Percentiles rank a stretch among this genome's conserved stretches.
phyloP scores from a whole-genome alignment of 2,797 vertebrate species.

The Apogon talboti region DNA sequence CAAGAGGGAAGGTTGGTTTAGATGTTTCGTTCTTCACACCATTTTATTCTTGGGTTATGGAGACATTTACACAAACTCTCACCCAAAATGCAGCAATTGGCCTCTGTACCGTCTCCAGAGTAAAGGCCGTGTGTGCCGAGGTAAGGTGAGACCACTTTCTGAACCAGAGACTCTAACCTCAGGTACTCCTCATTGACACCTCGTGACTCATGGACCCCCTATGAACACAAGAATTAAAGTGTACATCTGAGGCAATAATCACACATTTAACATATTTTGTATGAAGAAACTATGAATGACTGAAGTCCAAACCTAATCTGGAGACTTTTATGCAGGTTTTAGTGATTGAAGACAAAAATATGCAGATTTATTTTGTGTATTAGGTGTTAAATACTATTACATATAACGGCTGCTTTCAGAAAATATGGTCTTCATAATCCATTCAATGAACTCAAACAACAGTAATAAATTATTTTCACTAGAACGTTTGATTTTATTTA shows the following conservation, averaged over 20 bases:
- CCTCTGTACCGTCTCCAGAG: constrained; percentile 87
- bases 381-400: too few relatives aligned
- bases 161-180: constrained; percentile 92
- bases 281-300: too few relatives aligned
- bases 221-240: constrained; percentile 28
- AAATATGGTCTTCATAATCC: too few relatives aligned
- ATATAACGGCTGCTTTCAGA: too few relatives aligned
- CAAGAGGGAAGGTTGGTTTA: constrained; percentile 11
- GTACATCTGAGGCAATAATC: not conserved
- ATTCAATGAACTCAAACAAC: too few relatives aligned
- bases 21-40: accelerated
- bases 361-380: too few relatives aligned
- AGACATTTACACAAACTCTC: constrained; percentile 52
- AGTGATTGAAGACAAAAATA: too few relatives aligned
- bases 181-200: constrained; percentile 95
- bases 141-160: constrained; percentile 97
- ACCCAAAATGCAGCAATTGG: constrained; percentile 91
- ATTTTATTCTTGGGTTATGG: not conserved
- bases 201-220: constrained; percentile 95
- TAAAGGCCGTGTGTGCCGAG: constrained; percentile 94
- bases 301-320: too few relatives aligned
- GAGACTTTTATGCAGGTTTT: too few relatives aligned
- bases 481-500: too few relatives aligned
- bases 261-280: not conserved
- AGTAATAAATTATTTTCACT: too few relatives aligned